Base-by-base conservation (phyloP, 2,797 vertebrate species). In the Halcyon chelicuti region DNA sequence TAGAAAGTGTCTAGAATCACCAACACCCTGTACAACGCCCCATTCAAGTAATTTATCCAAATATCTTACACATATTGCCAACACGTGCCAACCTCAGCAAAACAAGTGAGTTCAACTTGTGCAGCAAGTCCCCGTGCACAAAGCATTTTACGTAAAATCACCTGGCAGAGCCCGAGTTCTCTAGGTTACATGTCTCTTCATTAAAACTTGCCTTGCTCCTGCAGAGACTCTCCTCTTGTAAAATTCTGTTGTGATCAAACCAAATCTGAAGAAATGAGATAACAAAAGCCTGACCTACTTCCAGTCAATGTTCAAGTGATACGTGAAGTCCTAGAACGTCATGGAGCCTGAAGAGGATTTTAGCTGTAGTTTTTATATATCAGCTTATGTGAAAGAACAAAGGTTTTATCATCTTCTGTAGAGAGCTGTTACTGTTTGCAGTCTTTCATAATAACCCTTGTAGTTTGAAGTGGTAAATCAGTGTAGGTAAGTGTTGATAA, bases 401-500 rank as follows among this genome's bases (percentile, higher is more conserved):
- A 93, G 74, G 61, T 74, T 93, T 65, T 72, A 77, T 33, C 40
- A 14, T 66, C 49, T 82, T 79, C 54, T 78, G 22, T 65, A 71
- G 78, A 82, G 44, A 79, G 57, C n/a, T n/a, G 66, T 95, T 75
- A 81, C 52, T 89, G 16, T 68, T 62, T 81, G 35, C 76, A 84
- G 70, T 60, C 72, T 66, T 86, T 90, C 72, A 29, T 55, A 94
- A 90, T 29, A 77, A 78, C 66, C 9, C n/a, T 92, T 58, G 29
- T 6, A 29, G 54, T 77, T 55, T 92, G 75, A 93, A 91, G 86
- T 71, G 89, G 22, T 75, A 80, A 88, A 88, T 86, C 66, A 75
- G 29, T 11, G 7, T 60, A 63, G 62, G 20, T 60, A 80, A 86
- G 37, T 74, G 49, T 83, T 75, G 91, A 78, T 75, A 93, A 93